A percentile compares a stretch with the other conserved stretches of the same genome.
phyloP scores from a whole-genome alignment of 2,888 invertebrate species.

The Nomada lathburiana region DNA sequence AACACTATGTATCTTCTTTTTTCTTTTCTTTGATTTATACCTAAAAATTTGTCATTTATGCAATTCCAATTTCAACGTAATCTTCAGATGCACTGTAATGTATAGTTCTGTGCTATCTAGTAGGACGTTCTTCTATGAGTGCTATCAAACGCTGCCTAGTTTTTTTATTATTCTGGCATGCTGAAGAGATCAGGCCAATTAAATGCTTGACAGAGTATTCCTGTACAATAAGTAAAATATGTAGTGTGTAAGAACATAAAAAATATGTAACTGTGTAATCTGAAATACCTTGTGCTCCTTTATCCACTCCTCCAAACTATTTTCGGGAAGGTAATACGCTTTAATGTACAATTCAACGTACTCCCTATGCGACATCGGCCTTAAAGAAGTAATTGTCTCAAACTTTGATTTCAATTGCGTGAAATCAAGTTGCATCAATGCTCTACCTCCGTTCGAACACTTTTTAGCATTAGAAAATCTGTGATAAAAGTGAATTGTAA shows the following conservation, averaged over 20 bases:
- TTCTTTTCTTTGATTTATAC: neutral
- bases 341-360: slow-evolving; percentile 98
- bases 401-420: slow-evolving; percentile 96
- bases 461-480: slow-evolving; percentile 95
- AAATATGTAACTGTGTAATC: neutral
- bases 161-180: slow-evolving; percentile 95
- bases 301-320: slow-evolving; percentile 95
- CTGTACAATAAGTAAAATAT: slow-evolving; percentile 81
- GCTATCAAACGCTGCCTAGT: slow-evolving; percentile 91
- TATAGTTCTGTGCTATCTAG: slow-evolving; percentile 77
- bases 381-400: slow-evolving; percentile 93
- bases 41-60: slow-evolving; percentile 28
- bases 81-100: slow-evolving; percentile 64
- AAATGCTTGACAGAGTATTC: slow-evolving; percentile 96
- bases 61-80: slow-evolving; percentile 64
- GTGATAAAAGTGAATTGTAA: slow-evolving; percentile 43
- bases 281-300: slow-evolving; percentile 89
- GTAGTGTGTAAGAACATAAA: neutral
- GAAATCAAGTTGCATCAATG: slow-evolving; percentile 98
- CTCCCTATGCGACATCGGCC: slow-evolving; percentile 94
- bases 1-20: neutral
- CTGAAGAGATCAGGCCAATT: slow-evolving; percentile 92
- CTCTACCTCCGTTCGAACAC: slow-evolving; percentile 98
- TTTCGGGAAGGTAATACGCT: slow-evolving; percentile 97
- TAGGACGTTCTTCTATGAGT: slow-evolving; percentile 88